Conservation (phyloP, 2,797 vertebrate species). For the Acrossocheilus fasciatus region DNA sequence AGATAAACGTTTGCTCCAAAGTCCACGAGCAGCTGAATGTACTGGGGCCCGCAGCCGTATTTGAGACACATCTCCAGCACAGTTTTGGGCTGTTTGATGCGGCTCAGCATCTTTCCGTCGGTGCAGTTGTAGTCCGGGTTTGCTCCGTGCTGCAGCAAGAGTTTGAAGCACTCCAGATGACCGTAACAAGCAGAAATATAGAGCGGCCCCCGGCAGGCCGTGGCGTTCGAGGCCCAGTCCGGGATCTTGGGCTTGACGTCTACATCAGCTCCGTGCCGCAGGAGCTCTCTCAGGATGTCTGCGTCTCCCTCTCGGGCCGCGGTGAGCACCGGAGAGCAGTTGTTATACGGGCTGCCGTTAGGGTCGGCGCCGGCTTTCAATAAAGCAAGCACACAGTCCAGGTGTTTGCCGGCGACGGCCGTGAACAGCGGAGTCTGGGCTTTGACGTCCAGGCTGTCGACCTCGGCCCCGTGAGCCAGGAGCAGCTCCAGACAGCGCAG, state of each 20-base stretch:
- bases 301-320: constrained; percentile 86
- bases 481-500: constrained; percentile 84
- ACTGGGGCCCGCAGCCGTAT: constrained; percentile 84
- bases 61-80: constrained; percentile 90
- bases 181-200: constrained; percentile 90
- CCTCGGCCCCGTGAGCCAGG: constrained; percentile 86
- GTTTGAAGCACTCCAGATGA: constrained; percentile 90
- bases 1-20: constrained; percentile 92
- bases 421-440: constrained; percentile 95
- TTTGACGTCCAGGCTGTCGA: constrained; percentile 92
- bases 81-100: constrained; percentile 86
- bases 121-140: constrained; percentile 94
- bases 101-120: constrained; percentile 80
- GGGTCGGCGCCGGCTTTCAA: constrained; percentile 89
- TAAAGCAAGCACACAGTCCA: constrained; percentile 85
- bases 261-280: constrained; percentile 82
- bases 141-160: constrained; percentile 87
- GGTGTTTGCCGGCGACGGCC: constrained; percentile 89
- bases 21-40: constrained; percentile 90
- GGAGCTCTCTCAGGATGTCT: constrained; percentile 83
- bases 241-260: constrained; percentile 86
- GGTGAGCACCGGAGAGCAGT: constrained; percentile 88
- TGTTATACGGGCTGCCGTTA: constrained; percentile 91
- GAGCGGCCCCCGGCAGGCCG: constrained; percentile 88
- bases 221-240: constrained; percentile 83